phyloP scores from a whole-genome alignment of 1,140 invertebrate species.

The Cylas formicarius region DNA sequence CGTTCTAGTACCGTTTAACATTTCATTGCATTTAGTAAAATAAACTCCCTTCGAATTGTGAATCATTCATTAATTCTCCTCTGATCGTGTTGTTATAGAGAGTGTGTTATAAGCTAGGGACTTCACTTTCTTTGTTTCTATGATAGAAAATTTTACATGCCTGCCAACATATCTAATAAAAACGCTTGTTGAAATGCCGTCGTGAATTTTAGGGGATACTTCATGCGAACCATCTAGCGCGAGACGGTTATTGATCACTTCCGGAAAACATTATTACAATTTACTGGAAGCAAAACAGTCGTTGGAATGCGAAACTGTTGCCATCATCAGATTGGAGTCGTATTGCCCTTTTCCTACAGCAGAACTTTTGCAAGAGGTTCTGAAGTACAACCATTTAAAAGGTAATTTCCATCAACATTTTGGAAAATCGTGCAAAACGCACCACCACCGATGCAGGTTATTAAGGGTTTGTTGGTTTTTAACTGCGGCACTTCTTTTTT shows the following conservation, averaged over 20 bases:
- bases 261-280: slow-evolving; percentile 92
- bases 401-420: slow-evolving; percentile 52
- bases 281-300: too few species aligned
- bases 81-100: too few species aligned
- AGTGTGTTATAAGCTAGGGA: too few species aligned
- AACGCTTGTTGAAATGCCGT: slow-evolving; percentile 11
- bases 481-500: not conserved
- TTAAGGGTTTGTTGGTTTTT: slow-evolving; percentile 1
- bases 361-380: slow-evolving; percentile 66
- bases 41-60: too few species aligned
- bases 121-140: too few species aligned
- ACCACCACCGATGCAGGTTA: too few species aligned
- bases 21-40: too few species aligned
- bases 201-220: slow-evolving; percentile 56
- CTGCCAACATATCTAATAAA: too few species aligned
- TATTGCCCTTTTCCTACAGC: slow-evolving; percentile 85
- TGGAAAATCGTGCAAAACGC: slow-evolving; percentile 1
- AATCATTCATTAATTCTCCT: too few species aligned
- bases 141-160: too few species aligned
- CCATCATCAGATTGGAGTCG: slow-evolving; percentile 83
- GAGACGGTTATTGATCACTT: slow-evolving; percentile 73
- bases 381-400: slow-evolving; percentile 72
- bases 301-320: slow-evolving; percentile 66
- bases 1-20: too few species aligned
- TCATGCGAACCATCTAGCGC: slow-evolving; percentile 57